These are phyloP conservation scores for Micronycteris hirsuta DNA, from an alignment of 2,113 vertebrate species.

Conservation along the genomic window DNA sequence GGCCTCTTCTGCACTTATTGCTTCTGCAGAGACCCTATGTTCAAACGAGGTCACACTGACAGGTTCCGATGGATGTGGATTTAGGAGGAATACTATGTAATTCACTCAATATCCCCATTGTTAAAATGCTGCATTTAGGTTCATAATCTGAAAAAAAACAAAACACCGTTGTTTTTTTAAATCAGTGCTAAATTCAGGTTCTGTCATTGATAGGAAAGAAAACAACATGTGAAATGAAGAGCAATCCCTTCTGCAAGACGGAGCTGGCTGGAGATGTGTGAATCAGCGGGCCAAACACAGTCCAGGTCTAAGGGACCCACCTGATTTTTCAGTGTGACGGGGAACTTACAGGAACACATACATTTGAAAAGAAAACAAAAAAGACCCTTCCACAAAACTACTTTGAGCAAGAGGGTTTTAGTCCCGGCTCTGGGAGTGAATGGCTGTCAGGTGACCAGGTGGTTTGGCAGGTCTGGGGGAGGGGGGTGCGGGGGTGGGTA, in stretches of 20 bases:
- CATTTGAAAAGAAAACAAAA: background rate
- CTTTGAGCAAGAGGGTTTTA: background rate
- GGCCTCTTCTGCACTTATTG: background rate
- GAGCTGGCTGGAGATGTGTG: background rate
- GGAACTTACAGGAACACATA: background rate
- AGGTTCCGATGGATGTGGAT: background rate
- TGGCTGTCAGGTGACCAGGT: background rate
- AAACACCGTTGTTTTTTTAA: background rate
- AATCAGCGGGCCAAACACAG: background rate
- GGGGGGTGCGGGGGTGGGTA: no score
- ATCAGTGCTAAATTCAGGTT: background rate
- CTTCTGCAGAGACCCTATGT: background rate
- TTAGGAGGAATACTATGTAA: background rate
- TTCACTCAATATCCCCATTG: background rate
- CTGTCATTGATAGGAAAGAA: background rate
- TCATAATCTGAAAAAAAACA: background rate
- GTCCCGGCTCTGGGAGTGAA: background rate
- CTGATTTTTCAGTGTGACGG: background rate
- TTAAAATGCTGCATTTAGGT: background rate
- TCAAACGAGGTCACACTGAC: background rate
- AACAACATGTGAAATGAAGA: background rate
- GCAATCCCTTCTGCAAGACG: background rate
- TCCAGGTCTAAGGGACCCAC: background rate
- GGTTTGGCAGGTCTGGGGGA: background rate
- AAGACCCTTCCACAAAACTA: background rate